phyloP scores from a whole-genome alignment of 2,113 vertebrate genomes.

The Rhinopomastus cyanomelas region DNA sequence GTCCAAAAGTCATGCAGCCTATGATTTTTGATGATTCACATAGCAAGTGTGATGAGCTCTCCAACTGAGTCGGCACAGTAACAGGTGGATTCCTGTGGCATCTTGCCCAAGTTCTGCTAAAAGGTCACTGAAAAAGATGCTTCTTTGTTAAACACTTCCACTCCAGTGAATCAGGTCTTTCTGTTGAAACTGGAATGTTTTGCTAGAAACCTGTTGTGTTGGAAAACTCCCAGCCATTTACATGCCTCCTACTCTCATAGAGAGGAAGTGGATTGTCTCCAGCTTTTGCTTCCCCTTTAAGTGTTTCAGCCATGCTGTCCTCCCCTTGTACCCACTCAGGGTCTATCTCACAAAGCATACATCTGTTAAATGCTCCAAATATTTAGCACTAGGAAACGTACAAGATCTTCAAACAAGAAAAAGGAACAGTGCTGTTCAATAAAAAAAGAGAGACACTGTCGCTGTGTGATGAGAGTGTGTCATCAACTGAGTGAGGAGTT shows the following conservation, averaged over 20 bases:
- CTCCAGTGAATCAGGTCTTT: conserved; percentile 53
- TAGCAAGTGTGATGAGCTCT: background rate
- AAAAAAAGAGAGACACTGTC: background rate
- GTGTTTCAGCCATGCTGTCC: background rate
- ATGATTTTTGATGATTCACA: conserved; percentile 13
- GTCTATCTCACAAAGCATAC: background rate
- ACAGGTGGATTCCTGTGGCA: background rate
- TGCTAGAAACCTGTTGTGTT: conserved; percentile 50
- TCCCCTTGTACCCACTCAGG: conserved; percentile 1
- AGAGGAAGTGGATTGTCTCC: conserved; percentile 5
- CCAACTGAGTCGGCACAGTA: background rate
- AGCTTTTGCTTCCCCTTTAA: background rate
- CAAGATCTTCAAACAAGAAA: background rate
- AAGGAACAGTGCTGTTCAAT: background rate
- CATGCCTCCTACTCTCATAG: background rate
- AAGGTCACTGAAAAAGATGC: conserved; percentile 43
- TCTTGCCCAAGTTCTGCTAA: conserved; percentile 13
- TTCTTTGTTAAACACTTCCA: conserved; percentile 62
- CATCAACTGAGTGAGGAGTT: background rate
- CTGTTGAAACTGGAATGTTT: conserved; percentile 55
- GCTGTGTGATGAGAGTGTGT: background rate
- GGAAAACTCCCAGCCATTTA: conserved; percentile 48
- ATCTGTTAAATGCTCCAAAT: background rate
- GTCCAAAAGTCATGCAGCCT: background rate
- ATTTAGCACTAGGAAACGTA: background rate